These are phyloP conservation scores for Serrognathus titanus DNA, from an alignment of 2,888 invertebrate species.

Conservation along the genomic window DNA sequence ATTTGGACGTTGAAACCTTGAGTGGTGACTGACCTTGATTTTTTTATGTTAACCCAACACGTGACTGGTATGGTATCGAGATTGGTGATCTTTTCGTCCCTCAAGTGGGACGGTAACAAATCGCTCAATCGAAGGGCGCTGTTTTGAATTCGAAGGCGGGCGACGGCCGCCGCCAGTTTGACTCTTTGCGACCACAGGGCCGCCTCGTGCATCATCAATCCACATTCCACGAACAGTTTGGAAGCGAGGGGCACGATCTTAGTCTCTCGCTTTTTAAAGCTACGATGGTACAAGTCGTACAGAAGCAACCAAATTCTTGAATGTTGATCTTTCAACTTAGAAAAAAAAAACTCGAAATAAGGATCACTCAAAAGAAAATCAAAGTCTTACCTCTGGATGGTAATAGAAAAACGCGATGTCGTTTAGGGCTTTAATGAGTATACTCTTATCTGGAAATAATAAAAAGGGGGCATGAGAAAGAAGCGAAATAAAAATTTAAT, in stretches of 20 bases:
- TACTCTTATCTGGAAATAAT: constrained; percentile 61
- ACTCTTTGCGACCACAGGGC: constrained; percentile 64
- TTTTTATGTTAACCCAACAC: constrained; percentile 78
- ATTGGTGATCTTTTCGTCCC: constrained; percentile 63
- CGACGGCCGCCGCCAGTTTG: constrained; percentile 72
- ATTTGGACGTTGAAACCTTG: too few relatives aligned
- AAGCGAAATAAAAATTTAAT: not conserved
- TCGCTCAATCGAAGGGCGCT: constrained; percentile 67
- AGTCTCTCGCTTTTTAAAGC: constrained; percentile 49
- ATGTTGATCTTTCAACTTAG: constrained; percentile 30
- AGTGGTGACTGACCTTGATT: constrained; percentile 55
- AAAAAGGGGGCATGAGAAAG: not conserved
- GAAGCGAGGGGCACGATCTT: constrained; percentile 30
- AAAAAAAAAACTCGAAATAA: not conserved
- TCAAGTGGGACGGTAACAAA: constrained; percentile 68
- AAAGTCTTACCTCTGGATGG: constrained; percentile 53
- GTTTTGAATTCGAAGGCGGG: constrained; percentile 71
- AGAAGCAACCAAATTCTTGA: constrained; percentile 62
- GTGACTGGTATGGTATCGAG: constrained; percentile 57
- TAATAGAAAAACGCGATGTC: constrained; percentile 60
- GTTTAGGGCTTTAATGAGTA: constrained; percentile 62
- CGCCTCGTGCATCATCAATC: constrained; percentile 55
- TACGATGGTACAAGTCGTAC: constrained; percentile 66
- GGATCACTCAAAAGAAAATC: constrained; percentile 10
- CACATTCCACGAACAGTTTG: constrained; percentile 38